These are phyloP conservation scores for Panonychus citri DNA, from an alignment of 1,140 invertebrate species.

Conservation along the genomic window DNA sequence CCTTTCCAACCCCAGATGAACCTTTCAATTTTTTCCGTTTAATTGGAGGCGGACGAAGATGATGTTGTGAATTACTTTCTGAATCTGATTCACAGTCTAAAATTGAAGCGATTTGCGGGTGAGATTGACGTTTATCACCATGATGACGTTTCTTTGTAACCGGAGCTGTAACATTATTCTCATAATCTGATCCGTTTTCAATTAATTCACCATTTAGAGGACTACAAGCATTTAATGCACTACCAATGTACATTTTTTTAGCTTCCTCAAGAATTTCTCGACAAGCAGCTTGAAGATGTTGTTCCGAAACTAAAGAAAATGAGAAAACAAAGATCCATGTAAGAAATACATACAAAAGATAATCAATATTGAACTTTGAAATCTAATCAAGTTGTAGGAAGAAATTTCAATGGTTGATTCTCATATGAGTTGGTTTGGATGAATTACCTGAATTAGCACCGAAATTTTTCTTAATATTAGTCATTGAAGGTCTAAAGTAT, in stretches of 20 bases:
- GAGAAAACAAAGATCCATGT: background rate
- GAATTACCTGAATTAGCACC: conserved; percentile 31
- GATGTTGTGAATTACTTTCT: background rate
- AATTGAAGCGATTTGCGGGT: too few species aligned
- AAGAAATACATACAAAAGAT: background rate
- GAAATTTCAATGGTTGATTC: too few species aligned
- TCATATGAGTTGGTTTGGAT: too few species aligned
- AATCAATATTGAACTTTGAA: too few species aligned
- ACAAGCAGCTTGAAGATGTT: conserved; percentile 45
- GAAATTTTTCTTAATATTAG: conserved; percentile 47
- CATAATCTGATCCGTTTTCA: background rate
- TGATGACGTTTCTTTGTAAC: background rate
- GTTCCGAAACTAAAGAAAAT: conserved; percentile 35
- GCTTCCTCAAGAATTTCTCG: conserved; percentile 47
- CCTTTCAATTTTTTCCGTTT: background rate
- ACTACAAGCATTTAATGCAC: background rate
- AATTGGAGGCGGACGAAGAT: background rate
- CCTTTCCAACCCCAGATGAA: conserved; percentile 2
- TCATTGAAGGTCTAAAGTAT: conserved; percentile 46
- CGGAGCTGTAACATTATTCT: background rate
- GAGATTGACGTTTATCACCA: too few species aligned
- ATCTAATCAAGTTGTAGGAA: too few species aligned
- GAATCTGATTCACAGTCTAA: background rate
- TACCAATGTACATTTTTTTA: conserved; percentile 17
- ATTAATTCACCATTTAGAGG: background rate